A percentile compares a stretch with the other conserved stretches of the same genome.
phyloP scores from a whole-genome alignment of 2,113 vertebrate genomes.

The Octodon degus region DNA sequence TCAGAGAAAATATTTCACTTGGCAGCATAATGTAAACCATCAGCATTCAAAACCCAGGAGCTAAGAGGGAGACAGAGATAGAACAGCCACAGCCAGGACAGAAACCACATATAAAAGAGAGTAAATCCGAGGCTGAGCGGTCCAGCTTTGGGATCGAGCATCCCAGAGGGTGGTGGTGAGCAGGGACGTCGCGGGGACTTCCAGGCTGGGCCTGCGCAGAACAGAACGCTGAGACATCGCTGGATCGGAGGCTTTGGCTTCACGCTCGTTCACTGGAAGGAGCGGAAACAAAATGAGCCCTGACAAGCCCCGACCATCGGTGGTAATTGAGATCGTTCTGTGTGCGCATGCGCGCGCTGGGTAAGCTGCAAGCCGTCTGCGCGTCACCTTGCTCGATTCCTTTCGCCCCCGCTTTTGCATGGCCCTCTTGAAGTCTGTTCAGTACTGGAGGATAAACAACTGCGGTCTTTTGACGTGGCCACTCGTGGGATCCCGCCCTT shows the following conservation, averaged over 20 bases:
- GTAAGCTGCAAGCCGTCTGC: neutral
- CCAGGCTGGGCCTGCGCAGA: neutral
- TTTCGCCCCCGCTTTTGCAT: neutral
- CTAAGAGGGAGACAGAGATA: neutral
- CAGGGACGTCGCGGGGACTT: neutral
- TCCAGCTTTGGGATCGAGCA: neutral
- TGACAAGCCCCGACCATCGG: neutral
- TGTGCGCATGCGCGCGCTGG: too few species aligned
- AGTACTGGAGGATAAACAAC: neutral
- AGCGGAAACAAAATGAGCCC: neutral
- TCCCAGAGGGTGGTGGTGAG: neutral
- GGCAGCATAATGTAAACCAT: neutral
- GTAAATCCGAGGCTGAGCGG: neutral
- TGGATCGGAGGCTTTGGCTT: constrained; percentile 1
- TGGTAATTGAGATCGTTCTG: neutral
- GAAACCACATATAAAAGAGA: neutral
- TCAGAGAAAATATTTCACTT: neutral
- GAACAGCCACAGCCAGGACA: neutral
- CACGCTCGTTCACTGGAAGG: neutral
- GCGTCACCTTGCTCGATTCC: neutral
- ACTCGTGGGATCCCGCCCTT: neutral
- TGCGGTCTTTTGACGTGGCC: neutral
- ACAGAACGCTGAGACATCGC: neutral
- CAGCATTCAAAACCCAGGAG: neutral
- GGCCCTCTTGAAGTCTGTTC: neutral